These are phyloP conservation scores for Astur gentilis DNA, from an alignment of 2,113 vertebrate genomes.

Conservation along the genomic window DNA sequence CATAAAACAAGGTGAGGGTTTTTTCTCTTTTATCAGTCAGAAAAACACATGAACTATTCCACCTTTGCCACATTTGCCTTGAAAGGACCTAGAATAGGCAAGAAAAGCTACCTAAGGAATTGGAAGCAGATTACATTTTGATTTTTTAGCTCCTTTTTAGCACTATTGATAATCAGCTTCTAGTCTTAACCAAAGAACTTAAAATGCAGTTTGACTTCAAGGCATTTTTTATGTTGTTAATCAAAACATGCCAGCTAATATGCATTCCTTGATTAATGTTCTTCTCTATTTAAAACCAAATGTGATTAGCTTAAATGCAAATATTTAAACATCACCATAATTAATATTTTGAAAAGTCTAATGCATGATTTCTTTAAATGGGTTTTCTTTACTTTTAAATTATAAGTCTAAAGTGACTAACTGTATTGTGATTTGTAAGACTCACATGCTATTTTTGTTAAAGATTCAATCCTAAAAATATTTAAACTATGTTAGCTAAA, in stretches of 20 bases:
- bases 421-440: background rate
- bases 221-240: slow-evolving; percentile 51
- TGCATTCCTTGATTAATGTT: slow-evolving; percentile 46
- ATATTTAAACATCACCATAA: slow-evolving; percentile 52
- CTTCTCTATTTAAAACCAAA: slow-evolving; percentile 51
- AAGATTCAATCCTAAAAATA: background rate
- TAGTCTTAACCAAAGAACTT: slow-evolving; percentile 31
- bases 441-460: background rate
- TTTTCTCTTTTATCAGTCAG: slow-evolving; percentile 45
- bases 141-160: slow-evolving; percentile 21
- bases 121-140: background rate
- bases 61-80: background rate
- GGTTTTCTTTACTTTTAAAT: slow-evolving; percentile 14
- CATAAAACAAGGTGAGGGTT: background rate
- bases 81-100: background rate
- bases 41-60: slow-evolving; percentile 32
- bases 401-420: background rate
- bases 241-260: slow-evolving; percentile 34
- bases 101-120: slow-evolving; percentile 2
- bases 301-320: slow-evolving; percentile 58
- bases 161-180: slow-evolving; percentile 40
- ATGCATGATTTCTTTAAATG: background rate
- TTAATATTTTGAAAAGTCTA: slow-evolving; percentile 48
- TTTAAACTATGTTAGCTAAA: background rate
- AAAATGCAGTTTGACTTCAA: slow-evolving; percentile 50